Conservation (phyloP, 92 coral and sea anemone genomes). For the Nematostella vectensis region DNA sequence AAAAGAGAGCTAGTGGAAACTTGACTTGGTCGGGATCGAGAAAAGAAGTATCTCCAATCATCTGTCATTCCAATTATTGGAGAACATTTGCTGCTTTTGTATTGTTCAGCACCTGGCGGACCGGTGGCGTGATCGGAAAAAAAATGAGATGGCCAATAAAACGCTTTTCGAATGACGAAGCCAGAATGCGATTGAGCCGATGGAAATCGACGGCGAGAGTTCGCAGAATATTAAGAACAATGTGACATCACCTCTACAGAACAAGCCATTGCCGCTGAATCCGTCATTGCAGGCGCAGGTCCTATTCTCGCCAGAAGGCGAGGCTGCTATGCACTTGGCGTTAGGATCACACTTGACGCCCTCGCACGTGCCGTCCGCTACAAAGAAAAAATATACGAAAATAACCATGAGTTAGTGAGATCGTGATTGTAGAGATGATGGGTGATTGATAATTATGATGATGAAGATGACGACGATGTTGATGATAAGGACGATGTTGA, state of each 20-base stretch:
- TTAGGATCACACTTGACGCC: slow-evolving; percentile 53
- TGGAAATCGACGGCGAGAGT: too few relatives aligned
- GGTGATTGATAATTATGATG: neutral
- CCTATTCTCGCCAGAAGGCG: slow-evolving; percentile 35
- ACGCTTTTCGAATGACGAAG: too few relatives aligned
- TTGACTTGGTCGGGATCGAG: too few relatives aligned
- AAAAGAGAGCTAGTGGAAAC: too few relatives aligned
- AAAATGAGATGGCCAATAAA: too few relatives aligned
- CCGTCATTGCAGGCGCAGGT: slow-evolving; percentile 64
- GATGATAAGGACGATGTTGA: neutral
- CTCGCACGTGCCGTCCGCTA: slow-evolving; percentile 72
- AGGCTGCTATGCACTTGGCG: slow-evolving; percentile 47
- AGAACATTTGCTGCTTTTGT: too few relatives aligned
- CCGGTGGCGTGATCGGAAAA: too few relatives aligned
- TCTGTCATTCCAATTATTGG: too few relatives aligned
- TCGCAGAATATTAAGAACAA: too few relatives aligned
- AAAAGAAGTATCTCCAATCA: too few relatives aligned
- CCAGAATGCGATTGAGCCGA: too few relatives aligned
- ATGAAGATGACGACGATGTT: neutral
- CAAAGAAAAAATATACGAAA: neutral
- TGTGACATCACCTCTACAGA: slow-evolving; percentile 53
- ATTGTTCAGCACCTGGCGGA: too few relatives aligned
- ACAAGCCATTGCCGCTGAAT: slow-evolving; percentile 51
- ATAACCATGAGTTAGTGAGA: slow-evolving; percentile 1
- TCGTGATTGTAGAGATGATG: neutral